A percentile compares a stretch with the other conserved stretches of the same genome.
Conservation (phyloP, 1,140 invertebrate genomes). For the Zaprionus tsacasi region DNA sequence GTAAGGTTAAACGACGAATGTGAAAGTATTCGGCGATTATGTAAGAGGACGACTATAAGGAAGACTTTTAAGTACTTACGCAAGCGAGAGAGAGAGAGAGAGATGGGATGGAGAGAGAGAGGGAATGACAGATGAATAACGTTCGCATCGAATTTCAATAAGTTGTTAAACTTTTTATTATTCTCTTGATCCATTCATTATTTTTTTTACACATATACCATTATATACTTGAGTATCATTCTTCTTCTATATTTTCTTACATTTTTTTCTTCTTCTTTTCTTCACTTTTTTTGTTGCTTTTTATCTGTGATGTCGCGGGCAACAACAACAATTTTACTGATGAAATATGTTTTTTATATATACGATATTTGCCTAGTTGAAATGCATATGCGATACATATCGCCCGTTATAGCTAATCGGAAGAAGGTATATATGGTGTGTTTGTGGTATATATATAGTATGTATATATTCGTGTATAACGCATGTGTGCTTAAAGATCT, state of each 20-base stretch:
- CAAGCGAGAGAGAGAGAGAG: background rate
- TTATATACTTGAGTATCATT: constrained; percentile 75
- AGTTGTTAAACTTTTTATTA: constrained; percentile 71
- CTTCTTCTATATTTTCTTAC: constrained; percentile 31
- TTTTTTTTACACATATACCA: constrained; percentile 56
- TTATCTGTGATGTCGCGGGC: constrained; percentile 25
- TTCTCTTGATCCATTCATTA: constrained; percentile 57
- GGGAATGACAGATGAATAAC: background rate
- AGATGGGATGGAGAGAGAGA: background rate
- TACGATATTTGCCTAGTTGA: constrained; percentile 56
- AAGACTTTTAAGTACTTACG: constrained; percentile 7
- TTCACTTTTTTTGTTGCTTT: constrained; percentile 23
- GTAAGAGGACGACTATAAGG: background rate
- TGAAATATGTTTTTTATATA: constrained; percentile 34
- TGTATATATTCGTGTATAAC: constrained; percentile 62
- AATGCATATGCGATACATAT: constrained; percentile 57
- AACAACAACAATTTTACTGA: constrained; percentile 56
- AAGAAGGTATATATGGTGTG: constrained; percentile 19
- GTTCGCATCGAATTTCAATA: constrained; percentile 19
- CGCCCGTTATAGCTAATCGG: constrained; percentile 38
- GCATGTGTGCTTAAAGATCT: constrained; percentile 71
- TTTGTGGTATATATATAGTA: constrained; percentile 30
- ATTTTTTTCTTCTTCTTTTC: constrained; percentile 28
- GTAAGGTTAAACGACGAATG: background rate
- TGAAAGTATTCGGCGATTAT: constrained; percentile 19